Evolutionary conservation across 1,140 invertebrate genomes (phyloP), one percentile per base, ranked within the genome.

Genomic region (Tetraneura akinire): DNA sequence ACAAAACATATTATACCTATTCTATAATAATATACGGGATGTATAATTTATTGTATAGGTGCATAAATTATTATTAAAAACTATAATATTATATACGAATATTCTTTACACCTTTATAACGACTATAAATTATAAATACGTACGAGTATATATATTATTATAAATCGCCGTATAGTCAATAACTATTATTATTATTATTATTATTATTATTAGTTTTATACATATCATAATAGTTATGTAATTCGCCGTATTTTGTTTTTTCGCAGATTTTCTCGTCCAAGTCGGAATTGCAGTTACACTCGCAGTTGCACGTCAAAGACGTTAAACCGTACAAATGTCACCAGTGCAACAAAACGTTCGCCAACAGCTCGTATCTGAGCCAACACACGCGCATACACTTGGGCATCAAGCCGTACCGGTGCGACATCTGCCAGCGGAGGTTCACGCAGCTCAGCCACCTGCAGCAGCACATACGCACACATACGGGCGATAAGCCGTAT

Each of bases 251-350:
- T 73, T 62, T 49, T 51, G 16, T 64, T 70, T 55, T 62, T 82
- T n/a, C n/a, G 47, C 92, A 98, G 97, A 95, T 98, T 85, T 98
- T 98, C 87, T 94, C 94, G 81, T 97, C 96, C 83, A 98, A 98
- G 88, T 96, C 96, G 73, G 96, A 98, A 86, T 91, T 98, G 83
- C 95, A 98, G 88, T 90, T 98, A 81, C 96, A 98, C 88, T 97
- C 95, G 81, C 96, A 98, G 88, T 93, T 97, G 83, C 96, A 98
- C 87, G 96, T 98, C 90, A 92, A 97, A 82, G 97, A 99, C 86
- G 94, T 96, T 37, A 99, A 99, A 88, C 98, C 97, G 29, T 99
- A 99, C 91, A 98, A 98, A 87, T 99, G 98, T 88, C 94, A 93
- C 42, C 96, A 98, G 86, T 99, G 98, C 89, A 93, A 93, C 83